Base-by-base conservation (phyloP, 2,113 vertebrate species). In the Cryptotis parvus region DNA sequence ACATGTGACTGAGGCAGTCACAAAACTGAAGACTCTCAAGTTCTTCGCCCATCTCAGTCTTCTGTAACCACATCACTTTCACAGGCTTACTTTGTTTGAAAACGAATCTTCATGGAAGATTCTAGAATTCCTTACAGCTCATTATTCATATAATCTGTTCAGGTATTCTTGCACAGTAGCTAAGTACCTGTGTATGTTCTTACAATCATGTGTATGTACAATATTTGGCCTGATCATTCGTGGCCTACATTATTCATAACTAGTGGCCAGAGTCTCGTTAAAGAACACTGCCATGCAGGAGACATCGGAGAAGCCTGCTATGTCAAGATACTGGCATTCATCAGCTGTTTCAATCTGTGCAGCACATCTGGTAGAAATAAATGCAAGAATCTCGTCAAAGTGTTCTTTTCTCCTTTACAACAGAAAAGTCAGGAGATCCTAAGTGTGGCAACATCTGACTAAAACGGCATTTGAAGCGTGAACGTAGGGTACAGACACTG, bases 331-430 rank as follows among this genome's bases (percentile, higher is more conserved):
- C 37, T 66, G 10, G 74, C 14, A 76, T 43, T 41, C 37, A 70
- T 11, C n/a, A 86, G 65, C 8, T 83, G 41, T 66, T 85, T 70
- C 65, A 92, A 78, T 84, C 16, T 82, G 55, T 58, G 6, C 24
- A 85, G 72, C 37, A 87, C 14, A 52, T 29, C 52, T 24, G 6
- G 66, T 29, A 68, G 55, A 93, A 92, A 79, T 43, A 39, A 84
- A 39, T 22, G 83, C 78, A 61, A 72, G 55, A 94, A 93, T 84
- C 68, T 72, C 91, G 0, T 79, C 79, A 61, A 79, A 89, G 43
- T 76, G 37, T 1, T 15, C 41, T 14, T 76, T 82, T 68, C 26
- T 85, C 31, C 69, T 72, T 72, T 18, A 85, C 33, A 39, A 82
- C 58, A 80, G n/a, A 77, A 89, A 90, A 65, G 69, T 85, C 80